These are phyloP conservation scores for Sclerodermus sp. DNA, from an alignment of 2,888 invertebrate species.

Conservation along the genomic window DNA sequence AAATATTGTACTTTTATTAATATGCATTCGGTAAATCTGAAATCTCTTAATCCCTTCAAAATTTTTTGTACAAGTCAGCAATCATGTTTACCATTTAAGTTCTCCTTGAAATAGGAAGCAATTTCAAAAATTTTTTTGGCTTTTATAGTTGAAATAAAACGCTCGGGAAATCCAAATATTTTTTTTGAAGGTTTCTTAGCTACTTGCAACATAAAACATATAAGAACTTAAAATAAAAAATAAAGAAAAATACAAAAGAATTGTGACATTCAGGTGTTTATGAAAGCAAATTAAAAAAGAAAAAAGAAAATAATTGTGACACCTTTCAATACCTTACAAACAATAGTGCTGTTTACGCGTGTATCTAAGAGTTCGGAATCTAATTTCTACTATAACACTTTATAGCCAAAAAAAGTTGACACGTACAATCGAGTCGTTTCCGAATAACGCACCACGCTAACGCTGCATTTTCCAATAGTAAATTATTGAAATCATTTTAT, in stretches of 20 bases:
- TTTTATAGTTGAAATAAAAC: slow-evolving; percentile 53
- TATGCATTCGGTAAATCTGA: slow-evolving; percentile 15
- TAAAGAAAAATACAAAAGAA: slow-evolving; percentile 1
- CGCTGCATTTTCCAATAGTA: slow-evolving; percentile 64
- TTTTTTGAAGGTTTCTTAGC: slow-evolving; percentile 52
- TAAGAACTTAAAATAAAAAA: slow-evolving; percentile 16
- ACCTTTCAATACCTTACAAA: slow-evolving; percentile 27
- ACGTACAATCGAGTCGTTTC: slow-evolving; percentile 90
- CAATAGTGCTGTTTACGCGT: slow-evolving; percentile 24
- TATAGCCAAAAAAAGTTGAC: slow-evolving; percentile 24
- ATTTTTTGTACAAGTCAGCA: background rate
- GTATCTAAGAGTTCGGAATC: slow-evolving; percentile 33
- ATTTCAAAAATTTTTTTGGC: slow-evolving; percentile 55
- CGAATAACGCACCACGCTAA: slow-evolving; percentile 92
- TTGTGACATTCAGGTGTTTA: slow-evolving; percentile 8
- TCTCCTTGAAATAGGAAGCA: slow-evolving; percentile 57
- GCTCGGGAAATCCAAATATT: slow-evolving; percentile 50
- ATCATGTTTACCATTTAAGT: slow-evolving; percentile 49
- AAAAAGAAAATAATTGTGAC: slow-evolving; percentile 10
- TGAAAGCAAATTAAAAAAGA: slow-evolving; percentile 15
- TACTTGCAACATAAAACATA: slow-evolving; percentile 45
- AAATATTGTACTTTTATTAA: background rate
- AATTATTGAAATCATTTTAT: too few species aligned
- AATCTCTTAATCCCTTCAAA: background rate
- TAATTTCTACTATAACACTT: slow-evolving; percentile 35